A percentile compares a stretch with the other conserved stretches of the same genome.
phyloP scores from a whole-genome alignment of 2,888 invertebrate genomes.

The Scotopteryx bipunctaria region DNA sequence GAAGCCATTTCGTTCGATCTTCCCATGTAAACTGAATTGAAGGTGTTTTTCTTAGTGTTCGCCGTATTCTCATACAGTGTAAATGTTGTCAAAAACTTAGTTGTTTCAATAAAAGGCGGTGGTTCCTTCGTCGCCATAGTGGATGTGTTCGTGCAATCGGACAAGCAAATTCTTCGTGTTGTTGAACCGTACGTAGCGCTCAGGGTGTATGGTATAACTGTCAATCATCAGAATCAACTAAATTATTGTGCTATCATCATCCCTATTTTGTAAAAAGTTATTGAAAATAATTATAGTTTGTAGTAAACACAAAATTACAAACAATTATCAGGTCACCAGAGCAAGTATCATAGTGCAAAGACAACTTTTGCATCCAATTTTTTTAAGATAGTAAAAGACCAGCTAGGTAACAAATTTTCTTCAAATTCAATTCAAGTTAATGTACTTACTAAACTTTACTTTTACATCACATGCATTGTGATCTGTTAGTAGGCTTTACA shows the following conservation, averaged over 20 bases:
- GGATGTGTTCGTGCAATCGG: slow-evolving; percentile 66
- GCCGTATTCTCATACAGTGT: slow-evolving; percentile 37
- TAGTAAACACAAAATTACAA: neutral
- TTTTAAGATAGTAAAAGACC: too few relatives aligned
- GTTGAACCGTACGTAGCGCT: slow-evolving; percentile 65
- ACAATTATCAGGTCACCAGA: slow-evolving; percentile 4
- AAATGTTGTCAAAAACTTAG: slow-evolving; percentile 42
- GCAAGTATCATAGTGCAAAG: slow-evolving; percentile 1
- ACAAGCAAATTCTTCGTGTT: slow-evolving; percentile 66
- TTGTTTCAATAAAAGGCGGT: slow-evolving; percentile 53
- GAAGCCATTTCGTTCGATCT: slow-evolving; percentile 78
- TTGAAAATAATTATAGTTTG: neutral
- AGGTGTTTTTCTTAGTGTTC: slow-evolving; percentile 49
- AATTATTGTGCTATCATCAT: slow-evolving; percentile 19
- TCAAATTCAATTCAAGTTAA: too few relatives aligned
- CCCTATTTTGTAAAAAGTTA: neutral
- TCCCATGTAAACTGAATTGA: slow-evolving; percentile 59
- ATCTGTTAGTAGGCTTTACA: too few relatives aligned
- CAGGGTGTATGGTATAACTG: slow-evolving; percentile 68
- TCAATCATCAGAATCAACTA: slow-evolving; percentile 56
- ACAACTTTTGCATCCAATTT: neutral
- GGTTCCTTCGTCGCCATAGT: slow-evolving; percentile 72
- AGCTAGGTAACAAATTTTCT: too few relatives aligned
- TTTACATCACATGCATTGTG: too few relatives aligned
- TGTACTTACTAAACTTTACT: too few relatives aligned